A percentile compares a stretch with the other conserved stretches of the same genome.
These are phyloP conservation scores for Heliconius eleuchia DNA, from an alignment of 1,140 invertebrate genomes.

Conservation along the genomic window DNA sequence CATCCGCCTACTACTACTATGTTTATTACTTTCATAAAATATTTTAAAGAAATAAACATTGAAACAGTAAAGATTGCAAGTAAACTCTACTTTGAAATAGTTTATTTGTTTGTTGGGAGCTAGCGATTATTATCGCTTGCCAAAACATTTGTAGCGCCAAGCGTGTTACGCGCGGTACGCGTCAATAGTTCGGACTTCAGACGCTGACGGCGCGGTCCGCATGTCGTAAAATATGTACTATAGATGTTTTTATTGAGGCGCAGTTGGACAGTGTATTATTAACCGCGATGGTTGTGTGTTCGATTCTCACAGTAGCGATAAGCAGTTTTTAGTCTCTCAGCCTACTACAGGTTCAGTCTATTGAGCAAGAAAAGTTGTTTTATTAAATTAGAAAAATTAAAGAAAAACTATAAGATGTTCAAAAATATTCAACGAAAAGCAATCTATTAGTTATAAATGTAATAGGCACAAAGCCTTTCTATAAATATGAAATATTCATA, in stretches of 20 bases:
- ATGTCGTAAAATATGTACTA: neutral
- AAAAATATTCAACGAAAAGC: too few relatives aligned
- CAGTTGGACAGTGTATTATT: neutral
- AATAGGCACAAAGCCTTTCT: too few relatives aligned
- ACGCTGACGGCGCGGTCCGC: neutral
- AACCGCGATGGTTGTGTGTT: too few relatives aligned
- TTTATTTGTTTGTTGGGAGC: neutral
- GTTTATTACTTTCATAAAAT: neutral
- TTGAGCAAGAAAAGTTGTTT: too few relatives aligned
- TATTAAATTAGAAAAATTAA: too few relatives aligned
- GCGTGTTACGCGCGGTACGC: neutral
- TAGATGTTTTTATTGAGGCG: neutral
- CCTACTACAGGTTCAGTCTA: neutral
- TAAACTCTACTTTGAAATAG: neutral
- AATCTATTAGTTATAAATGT: too few relatives aligned
- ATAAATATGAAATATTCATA: too few relatives aligned
- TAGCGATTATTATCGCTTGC: neutral
- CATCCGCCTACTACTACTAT: neutral
- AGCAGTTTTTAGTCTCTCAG: too few relatives aligned
- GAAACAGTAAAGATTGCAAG: neutral
- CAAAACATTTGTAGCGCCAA: neutral
- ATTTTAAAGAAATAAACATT: slow-evolving; percentile 7
- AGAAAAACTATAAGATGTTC: too few relatives aligned
- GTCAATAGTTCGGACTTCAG: too few relatives aligned
- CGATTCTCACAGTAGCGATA: too few relatives aligned